A percentile compares a stretch with the other conserved stretches of the same genome.
These are phyloP conservation scores for Achroia grisella DNA, from an alignment of 1,140 invertebrate genomes.

Conservation along the genomic window DNA sequence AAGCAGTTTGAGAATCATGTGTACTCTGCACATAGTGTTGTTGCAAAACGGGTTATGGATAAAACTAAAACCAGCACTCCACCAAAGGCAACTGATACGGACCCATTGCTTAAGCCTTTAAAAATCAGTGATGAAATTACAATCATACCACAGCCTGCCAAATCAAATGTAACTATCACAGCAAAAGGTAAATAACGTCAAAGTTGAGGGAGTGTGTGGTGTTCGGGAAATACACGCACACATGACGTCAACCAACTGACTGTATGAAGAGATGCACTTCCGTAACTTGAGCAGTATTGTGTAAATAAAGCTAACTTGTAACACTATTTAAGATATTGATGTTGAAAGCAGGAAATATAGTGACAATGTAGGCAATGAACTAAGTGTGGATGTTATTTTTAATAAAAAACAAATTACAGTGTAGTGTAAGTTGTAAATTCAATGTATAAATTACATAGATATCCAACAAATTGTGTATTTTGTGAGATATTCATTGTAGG, in stretches of 20 bases:
- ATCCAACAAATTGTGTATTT: conserved; percentile 36
- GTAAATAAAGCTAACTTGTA: conserved; percentile 54
- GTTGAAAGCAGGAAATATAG: conserved; percentile 37
- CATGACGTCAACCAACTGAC: conserved; percentile 21
- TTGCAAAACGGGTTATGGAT: conserved; percentile 88
- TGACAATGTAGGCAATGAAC: conserved; percentile 44
- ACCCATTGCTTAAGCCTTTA: conserved; percentile 85
- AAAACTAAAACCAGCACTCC: conserved; percentile 76
- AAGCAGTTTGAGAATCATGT: conserved; percentile 97
- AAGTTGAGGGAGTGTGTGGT: conserved; percentile 31
- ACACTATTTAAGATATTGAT: conserved; percentile 41
- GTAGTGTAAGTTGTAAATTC: conserved; percentile 49
- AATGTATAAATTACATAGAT: conserved; percentile 42
- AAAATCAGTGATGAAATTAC: conserved; percentile 96
- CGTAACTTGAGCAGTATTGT: conserved; percentile 59
- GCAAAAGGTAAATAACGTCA: conserved; percentile 63
- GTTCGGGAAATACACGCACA: conserved; percentile 1
- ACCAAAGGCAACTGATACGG: conserved; percentile 74
- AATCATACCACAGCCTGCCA: conserved; percentile 89
- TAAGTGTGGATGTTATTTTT: conserved; percentile 54
- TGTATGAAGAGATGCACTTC: conserved; percentile 43
- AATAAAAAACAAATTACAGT: conserved; percentile 24
- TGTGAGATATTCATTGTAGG: conserved; percentile 19
- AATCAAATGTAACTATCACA: conserved; percentile 55
- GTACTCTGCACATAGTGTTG: conserved; percentile 93